Percentiles rank a stretch among this genome's conserved stretches.
These are phyloP conservation scores for Limnodromus scolopaceus DNA, from an alignment of 2,797 vertebrate species.

Conservation along the genomic window DNA sequence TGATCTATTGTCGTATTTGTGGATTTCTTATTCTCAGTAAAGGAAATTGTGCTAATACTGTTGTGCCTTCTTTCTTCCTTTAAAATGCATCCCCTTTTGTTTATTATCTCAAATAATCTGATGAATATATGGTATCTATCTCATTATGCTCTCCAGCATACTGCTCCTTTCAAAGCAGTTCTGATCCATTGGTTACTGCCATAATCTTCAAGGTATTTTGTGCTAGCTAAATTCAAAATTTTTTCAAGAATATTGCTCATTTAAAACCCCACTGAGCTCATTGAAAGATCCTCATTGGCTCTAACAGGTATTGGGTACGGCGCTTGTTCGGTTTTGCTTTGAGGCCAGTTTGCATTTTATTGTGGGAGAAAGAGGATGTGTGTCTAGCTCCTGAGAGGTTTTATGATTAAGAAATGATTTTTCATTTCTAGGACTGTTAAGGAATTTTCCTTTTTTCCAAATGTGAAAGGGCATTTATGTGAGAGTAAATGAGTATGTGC, in stretches of 20 bases:
- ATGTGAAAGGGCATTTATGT: neutral
- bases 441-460: neutral
- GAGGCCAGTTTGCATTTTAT: neutral
- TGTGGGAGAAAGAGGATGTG: neutral
- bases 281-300: neutral
- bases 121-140: rapidly evolving
- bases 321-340: neutral
- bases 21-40: neutral
- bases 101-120: neutral
- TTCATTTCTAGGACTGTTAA: neutral
- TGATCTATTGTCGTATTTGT: neutral
- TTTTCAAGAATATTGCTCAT: neutral
- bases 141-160: neutral
- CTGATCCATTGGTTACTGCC: neutral
- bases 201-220: neutral
- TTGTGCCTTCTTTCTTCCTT: neutral
- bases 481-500: neutral
- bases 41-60: neutral
- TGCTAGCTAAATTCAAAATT: neutral
- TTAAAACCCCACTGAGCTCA: neutral
- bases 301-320: neutral
- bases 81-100: neutral
- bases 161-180: neutral
- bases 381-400: neutral
- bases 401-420: neutral